These are phyloP conservation scores for Drepana falcataria DNA, from an alignment of 2,888 invertebrate species.

Conservation along the genomic window DNA sequence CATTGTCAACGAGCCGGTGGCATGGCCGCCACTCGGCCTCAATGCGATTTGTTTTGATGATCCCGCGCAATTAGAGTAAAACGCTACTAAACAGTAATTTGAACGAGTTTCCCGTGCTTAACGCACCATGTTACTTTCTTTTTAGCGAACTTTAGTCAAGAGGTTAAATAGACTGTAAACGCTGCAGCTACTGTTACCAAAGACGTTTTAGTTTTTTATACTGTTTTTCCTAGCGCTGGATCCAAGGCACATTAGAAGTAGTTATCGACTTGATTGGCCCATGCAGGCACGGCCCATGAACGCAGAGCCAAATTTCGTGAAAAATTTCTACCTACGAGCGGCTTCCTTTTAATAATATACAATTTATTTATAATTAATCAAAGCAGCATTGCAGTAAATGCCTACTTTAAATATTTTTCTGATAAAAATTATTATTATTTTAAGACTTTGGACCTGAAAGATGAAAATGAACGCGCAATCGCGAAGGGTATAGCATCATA, in stretches of 20 bases:
- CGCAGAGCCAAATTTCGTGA: no score
- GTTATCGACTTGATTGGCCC: background rate
- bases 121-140: slow-evolving; percentile 70
- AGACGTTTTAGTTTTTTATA: slow-evolving; percentile 12
- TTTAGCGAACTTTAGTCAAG: slow-evolving; percentile 42
- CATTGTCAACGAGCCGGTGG: slow-evolving; percentile 50
- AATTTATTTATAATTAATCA: no score
- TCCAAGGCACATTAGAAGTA: background rate
- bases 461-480: no score
- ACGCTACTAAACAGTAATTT: slow-evolving; percentile 67
- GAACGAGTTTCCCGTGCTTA: slow-evolving; percentile 65
- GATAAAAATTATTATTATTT: no score
- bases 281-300: no score
- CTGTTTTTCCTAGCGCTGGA: slow-evolving; percentile 7
- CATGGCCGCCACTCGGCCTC: slow-evolving; percentile 44
- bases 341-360: no score
- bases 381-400: no score
- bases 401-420: no score
- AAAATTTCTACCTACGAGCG: no score
- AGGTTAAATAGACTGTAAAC: slow-evolving; percentile 72
- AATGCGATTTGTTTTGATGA: slow-evolving; percentile 53
- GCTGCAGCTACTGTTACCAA: slow-evolving; percentile 23
- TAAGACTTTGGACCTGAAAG: no score
- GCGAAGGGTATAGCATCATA: no score
- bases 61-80: slow-evolving; percentile 68